These are phyloP conservation scores for Anoura caudifer DNA, from an alignment of 2,113 vertebrate genomes.

Conservation along the genomic window DNA sequence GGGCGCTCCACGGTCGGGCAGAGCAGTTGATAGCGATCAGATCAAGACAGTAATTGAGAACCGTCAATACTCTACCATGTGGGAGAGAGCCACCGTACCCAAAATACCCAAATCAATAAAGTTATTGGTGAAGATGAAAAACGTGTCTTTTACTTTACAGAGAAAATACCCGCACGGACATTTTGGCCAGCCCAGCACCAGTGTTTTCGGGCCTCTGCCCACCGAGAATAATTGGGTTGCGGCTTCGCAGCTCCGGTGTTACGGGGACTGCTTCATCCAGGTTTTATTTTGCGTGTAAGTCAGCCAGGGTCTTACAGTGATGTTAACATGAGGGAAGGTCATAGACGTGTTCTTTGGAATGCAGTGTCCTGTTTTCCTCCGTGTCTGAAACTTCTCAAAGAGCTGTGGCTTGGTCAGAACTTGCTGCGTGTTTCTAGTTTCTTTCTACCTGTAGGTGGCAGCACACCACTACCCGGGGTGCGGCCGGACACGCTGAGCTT, in stretches of 20 bases:
- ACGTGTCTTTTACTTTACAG: too few species aligned
- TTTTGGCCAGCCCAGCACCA: too few species aligned
- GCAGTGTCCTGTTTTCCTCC: background rate
- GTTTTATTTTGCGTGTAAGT: background rate
- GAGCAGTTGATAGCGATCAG: too few species aligned
- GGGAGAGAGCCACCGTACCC: too few species aligned
- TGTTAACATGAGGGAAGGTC: background rate
- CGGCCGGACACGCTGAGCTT: too few species aligned
- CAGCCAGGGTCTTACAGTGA: background rate
- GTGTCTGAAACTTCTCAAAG: background rate
- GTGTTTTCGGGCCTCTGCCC: too few species aligned
- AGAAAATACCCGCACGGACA: too few species aligned
- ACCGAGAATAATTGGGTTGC: background rate
- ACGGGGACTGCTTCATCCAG: background rate
- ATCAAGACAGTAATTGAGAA: too few species aligned
- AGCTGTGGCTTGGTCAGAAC: background rate
- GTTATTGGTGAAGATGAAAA: too few species aligned
- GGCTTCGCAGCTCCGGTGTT: background rate
- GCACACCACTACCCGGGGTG: background rate
- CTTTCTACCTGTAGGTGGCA: slow-evolving; percentile 60
- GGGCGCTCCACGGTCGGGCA: too few species aligned
- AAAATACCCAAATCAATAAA: too few species aligned
- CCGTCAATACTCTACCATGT: too few species aligned
- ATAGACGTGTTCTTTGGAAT: background rate
- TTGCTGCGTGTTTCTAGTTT: background rate